Evolutionary conservation across 2,888 invertebrate genomes (phyloP).

Genomic region (Oxyteleia sp.): DNA sequence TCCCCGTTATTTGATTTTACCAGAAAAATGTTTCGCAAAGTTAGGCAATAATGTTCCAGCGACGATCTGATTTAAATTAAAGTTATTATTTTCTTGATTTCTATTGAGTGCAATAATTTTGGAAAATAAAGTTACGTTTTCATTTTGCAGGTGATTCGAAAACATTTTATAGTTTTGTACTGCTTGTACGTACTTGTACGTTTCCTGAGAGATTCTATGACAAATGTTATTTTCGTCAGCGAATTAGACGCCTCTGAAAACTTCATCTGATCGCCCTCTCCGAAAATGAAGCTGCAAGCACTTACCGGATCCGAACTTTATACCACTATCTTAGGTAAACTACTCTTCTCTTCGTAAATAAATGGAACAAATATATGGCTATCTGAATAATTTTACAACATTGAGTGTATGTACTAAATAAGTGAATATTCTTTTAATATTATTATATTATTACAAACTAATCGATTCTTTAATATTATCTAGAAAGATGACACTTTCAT

Average conservation of each 20-base stretch:
- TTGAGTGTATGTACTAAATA: too few species aligned
- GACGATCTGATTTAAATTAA: background rate
- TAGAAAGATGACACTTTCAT: too few species aligned
- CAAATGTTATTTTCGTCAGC: constrained; percentile 22
- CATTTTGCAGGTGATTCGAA: background rate
- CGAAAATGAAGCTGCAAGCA: constrained; percentile 13
- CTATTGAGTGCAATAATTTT: background rate
- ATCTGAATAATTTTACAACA: background rate
- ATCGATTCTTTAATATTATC: too few species aligned
- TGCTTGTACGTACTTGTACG: background rate
- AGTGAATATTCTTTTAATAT: too few species aligned
- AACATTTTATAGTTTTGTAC: constrained; percentile 1
- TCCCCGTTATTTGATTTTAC: too few species aligned
- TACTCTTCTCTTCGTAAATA: background rate
- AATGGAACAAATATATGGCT: background rate
- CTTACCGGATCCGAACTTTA: constrained; percentile 12
- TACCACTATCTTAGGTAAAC: constrained; percentile 8
- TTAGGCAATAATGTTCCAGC: background rate
- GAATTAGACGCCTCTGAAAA: constrained; percentile 17
- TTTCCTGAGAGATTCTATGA: constrained; percentile 13
- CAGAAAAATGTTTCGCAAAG: background rate
- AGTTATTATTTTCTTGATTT: background rate
- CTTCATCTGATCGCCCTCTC: constrained; percentile 15
- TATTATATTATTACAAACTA: too few species aligned
- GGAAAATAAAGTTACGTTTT: constrained; percentile 1